Evolutionary conservation across 1,140 invertebrate species (phyloP), one percentile per base, ranked within the genome.

Genomic region (Ostrea edulis): DNA sequence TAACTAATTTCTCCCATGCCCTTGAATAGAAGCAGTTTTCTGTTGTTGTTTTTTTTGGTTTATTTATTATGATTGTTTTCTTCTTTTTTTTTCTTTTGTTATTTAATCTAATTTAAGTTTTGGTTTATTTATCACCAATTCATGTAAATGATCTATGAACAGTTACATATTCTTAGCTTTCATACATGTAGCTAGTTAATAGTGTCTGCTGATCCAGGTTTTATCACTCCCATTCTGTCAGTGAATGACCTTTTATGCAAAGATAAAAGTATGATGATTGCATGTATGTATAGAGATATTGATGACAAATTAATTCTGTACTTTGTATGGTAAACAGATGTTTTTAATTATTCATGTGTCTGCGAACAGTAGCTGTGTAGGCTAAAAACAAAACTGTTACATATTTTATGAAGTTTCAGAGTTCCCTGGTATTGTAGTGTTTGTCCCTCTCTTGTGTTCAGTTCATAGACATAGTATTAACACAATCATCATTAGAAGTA

Each of bases 391-490:
- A n/a, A 29, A 12, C 14, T 35, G 14, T 20, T 77, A 25, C 25
- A 77, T 77, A 77, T 77, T 77, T 77, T 77, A 77, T 77, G 55
- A 77, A 25, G 68, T 35, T 22, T 29, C 29, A 29, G 25, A 62
- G 17, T 2, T 20, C n/a, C 14, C 55, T 62, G n/a, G 55, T 62
- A n/a, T 62, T 62, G 7, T 62, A 62, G 7, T 62, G 55, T 9
- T 62, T 62, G 7, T 62, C n/a, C 12, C 55, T 62, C 14, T 17
- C 55, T 20, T n/a, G 55, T 20, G 55, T 62, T 62, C 55, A 62
- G 55, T 62, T 62, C 17, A 20, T 62, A 62, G 20, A 20, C 7
- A 20, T 62, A 62, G 7, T 20, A 62, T 62, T 62, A 62, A 20
- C n/a, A 20, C 17, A 62, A n/a, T 62, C 14, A 62, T 62, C 55